Conservation (phyloP, 2,888 invertebrate genomes). For the Caenorhabditis imperialis region DNA sequence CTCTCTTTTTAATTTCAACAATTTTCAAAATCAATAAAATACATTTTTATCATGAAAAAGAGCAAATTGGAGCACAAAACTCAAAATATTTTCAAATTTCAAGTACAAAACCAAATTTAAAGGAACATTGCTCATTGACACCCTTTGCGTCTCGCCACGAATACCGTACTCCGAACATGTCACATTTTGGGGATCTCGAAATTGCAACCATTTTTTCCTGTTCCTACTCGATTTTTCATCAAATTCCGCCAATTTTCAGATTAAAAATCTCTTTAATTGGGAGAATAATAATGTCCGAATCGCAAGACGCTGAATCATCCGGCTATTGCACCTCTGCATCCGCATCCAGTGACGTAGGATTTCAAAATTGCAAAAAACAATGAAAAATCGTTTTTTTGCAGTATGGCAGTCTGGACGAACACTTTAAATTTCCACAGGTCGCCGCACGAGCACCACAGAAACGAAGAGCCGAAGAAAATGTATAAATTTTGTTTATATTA, state of each 20-base stretch:
- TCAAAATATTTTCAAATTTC: neutral
- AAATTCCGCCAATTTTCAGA: no score
- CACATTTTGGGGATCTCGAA: no score
- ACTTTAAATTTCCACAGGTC: slow-evolving; percentile 3
- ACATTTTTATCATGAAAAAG: no score
- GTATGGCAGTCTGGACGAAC: slow-evolving; percentile 37
- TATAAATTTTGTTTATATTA: neutral
- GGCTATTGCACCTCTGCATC: slow-evolving; percentile 31
- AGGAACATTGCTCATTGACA: no score
- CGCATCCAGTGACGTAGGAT: slow-evolving; percentile 24
- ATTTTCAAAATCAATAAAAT: slow-evolving; percentile 2
- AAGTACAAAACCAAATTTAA: no score
- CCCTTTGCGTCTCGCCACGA: no score
- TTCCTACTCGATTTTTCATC: slow-evolving; percentile 1
- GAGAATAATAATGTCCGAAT: neutral
- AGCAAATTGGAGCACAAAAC: neutral
- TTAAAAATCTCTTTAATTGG: no score
- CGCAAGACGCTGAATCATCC: slow-evolving; percentile 17
- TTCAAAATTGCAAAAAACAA: no score
- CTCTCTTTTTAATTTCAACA: slow-evolving; percentile 2
- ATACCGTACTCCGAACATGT: no score
- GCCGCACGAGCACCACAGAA: slow-evolving; percentile 1
- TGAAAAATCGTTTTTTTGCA: slow-evolving; percentile 5
- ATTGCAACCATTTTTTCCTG: no score
- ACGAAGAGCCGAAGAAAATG: slow-evolving; percentile 15